Evolutionary conservation across 2,797 vertebrate species (phyloP).

Genomic region (Nyctibius grandis): DNA sequence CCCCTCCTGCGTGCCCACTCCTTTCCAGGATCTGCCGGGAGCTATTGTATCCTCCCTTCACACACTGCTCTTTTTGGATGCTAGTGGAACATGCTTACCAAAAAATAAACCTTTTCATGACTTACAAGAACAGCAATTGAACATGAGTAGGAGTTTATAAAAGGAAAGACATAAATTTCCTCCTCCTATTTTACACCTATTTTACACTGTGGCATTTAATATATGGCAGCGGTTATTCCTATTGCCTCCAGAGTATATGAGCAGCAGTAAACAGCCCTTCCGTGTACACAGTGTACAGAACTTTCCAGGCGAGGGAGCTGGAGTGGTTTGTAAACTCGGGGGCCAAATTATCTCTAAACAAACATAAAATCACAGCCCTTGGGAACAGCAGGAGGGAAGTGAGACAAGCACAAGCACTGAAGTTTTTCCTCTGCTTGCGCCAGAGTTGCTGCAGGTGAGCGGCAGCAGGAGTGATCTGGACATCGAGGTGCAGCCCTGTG

Average conservation of each 20-base stretch:
- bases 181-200: conserved; percentile 3
- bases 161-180: conserved; percentile 19
- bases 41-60: background rate
- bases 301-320: background rate
- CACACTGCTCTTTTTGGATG: background rate
- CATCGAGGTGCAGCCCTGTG: background rate
- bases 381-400: background rate
- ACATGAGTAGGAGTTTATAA: conserved; percentile 21
- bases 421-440: background rate
- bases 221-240: background rate
- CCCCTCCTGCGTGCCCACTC: background rate
- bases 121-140: background rate
- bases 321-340: conserved; percentile 8
- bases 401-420: background rate
- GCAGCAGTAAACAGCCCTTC: conserved; percentile 23
- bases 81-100: background rate
- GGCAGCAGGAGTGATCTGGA: background rate
- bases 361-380: background rate
- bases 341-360: conserved; percentile 35
- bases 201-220: conserved; percentile 14
- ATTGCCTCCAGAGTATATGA: background rate
- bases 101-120: conserved; percentile 33
- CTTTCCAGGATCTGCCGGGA: background rate
- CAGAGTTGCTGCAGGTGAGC: rapidly evolving
- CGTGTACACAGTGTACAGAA: background rate